Evolutionary conservation across 1,140 invertebrate genomes (phyloP).

Genomic region (Sycophila sp.): DNA sequence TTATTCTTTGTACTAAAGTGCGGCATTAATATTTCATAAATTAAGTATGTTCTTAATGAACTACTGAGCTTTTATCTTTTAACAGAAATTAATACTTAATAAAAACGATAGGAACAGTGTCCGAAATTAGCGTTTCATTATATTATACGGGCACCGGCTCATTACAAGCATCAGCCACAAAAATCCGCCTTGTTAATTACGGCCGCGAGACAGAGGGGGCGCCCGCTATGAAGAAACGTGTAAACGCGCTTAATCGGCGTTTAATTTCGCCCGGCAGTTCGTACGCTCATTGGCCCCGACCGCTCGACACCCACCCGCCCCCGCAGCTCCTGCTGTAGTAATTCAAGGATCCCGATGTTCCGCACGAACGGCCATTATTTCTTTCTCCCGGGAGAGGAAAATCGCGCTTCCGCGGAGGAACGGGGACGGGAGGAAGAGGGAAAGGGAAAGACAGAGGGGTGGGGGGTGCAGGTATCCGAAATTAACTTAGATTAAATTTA

Average conservation of each 20-base stretch:
- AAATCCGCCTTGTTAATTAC: not conserved
- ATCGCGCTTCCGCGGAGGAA: not conserved
- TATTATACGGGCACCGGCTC: no score
- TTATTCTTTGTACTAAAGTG: no score
- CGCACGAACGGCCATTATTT: constrained; percentile 10
- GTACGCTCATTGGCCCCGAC: no score
- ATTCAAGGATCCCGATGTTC: constrained; percentile 8
- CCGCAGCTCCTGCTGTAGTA: not conserved
- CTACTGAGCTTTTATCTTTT: no score
- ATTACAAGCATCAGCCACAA: no score
- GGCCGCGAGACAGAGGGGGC: not conserved
- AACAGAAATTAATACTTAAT: no score
- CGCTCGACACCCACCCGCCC: no score
- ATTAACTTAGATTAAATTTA: constrained; percentile 36
- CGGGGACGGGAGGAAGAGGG: not conserved
- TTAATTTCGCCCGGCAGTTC: not conserved
- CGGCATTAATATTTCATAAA: no score
- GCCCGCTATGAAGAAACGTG: not conserved
- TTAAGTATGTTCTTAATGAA: no score
- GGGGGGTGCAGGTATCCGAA: constrained; percentile 9
- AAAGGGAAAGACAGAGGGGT: not conserved
- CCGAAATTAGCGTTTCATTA: no score
- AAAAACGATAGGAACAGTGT: no score
- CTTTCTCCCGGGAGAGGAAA: constrained; percentile 19
- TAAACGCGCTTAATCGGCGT: constrained; percentile 1